Base-by-base conservation (phyloP, 2,113 vertebrate genomes). In the Barbus barbus region DNA sequence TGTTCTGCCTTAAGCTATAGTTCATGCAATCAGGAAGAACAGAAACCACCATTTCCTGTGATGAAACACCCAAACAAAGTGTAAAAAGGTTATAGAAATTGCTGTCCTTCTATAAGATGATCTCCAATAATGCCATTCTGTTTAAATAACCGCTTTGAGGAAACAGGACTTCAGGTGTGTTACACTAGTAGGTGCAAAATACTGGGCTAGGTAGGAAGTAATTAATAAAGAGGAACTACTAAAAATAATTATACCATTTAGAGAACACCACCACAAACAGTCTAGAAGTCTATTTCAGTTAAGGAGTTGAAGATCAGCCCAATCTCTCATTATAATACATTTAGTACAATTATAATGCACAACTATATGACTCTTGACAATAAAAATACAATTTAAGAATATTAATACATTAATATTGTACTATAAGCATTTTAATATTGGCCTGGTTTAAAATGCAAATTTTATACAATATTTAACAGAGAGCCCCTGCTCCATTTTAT, bases 41-140 rank as follows among this genome's bases (percentile, higher is more conserved):
- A 89, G 60, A 16, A 51, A 85, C 93, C 93, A 84, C 93, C 88
- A 79, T 90, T 94, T 95, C 94, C 94, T 95, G 92, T 90, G 90
- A 92, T 78, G 86, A 92, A 89, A 90, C 56, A 61, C 6, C 6
- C 5, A 53, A 67, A 51, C 48, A 72, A 81, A 81, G 38, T 65
- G 24, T 18, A 9, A 53, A 41, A 74, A 33, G n/a, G 33, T n/a
- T 38, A 2, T 36, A n/a, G 33, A 71, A 38, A 56, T 22, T 63
- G 44, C 11, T 31, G 3, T 24, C 9, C 14, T 53, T 38, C n/a
- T 38, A 6, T 72, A 4, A 20, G 5, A 18, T 26, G 31, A 51
- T 36, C 71, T 14, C 7, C 12, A 53, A 38, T 26, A 11, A 86
- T 9, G 24, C 11, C 12, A 69, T 6, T 56, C 20, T n/a, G 53